Conservation (phyloP, 92 coral and sea anemone species). For the Phenganax subtilis region DNA sequence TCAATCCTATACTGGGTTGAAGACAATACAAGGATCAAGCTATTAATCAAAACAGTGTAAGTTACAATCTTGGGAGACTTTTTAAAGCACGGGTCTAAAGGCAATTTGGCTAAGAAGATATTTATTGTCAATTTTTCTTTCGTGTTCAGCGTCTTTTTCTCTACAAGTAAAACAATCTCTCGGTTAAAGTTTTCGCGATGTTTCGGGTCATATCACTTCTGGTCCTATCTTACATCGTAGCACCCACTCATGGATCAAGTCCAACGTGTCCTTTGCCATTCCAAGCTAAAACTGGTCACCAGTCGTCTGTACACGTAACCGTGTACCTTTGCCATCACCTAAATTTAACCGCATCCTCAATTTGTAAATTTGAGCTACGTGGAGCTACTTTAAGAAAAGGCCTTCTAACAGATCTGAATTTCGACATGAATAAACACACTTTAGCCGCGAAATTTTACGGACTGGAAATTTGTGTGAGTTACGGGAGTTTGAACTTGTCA, state of each 20-base stretch:
- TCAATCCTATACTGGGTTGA: too few species aligned
- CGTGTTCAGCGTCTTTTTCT: too few species aligned
- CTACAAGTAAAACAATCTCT: background rate
- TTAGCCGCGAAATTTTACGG: slow-evolving; percentile 1
- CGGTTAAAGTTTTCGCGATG: background rate
- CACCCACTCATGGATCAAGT: background rate
- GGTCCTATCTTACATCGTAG: background rate
- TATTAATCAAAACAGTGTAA: too few species aligned
- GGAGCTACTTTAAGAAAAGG: slow-evolving; percentile 20
- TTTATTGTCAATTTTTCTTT: too few species aligned
- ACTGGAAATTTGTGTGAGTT: slow-evolving; percentile 3
- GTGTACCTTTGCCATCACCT: background rate
- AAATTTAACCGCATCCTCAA: background rate
- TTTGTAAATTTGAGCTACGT: background rate
- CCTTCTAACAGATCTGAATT: background rate
- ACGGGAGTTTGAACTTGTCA: background rate
- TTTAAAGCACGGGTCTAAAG: too few species aligned
- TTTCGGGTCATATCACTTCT: background rate
- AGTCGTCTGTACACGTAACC: background rate
- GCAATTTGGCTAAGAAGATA: too few species aligned
- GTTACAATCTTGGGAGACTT: too few species aligned
- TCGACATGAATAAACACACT: background rate
- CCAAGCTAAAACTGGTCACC: slow-evolving; percentile 1
- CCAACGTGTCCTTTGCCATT: background rate
- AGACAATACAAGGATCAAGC: too few species aligned